Percentiles rank a stretch among this genome's conserved stretches.
Conservation (phyloP, 2,113 vertebrate genomes). For the Alectura lathami region DNA sequence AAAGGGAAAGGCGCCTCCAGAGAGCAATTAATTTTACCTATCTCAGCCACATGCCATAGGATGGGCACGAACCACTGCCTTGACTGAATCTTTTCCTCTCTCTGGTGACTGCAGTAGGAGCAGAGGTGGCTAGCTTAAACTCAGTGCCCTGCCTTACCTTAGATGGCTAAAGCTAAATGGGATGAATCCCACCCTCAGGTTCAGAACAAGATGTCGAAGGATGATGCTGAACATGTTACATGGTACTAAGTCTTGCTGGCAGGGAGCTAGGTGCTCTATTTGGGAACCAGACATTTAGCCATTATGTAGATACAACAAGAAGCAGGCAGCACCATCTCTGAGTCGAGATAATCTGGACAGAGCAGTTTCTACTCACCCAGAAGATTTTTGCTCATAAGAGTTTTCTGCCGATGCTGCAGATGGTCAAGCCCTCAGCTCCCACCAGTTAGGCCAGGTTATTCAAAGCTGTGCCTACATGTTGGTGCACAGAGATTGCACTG, state of each 20-base stretch:
- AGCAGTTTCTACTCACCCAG: background rate
- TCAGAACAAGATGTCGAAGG: background rate
- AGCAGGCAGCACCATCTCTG: background rate
- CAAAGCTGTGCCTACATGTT: fast-evolving
- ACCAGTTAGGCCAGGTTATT: background rate
- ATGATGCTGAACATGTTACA: background rate
- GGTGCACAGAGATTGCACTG: background rate
- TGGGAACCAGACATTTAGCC: background rate
- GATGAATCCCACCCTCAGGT: background rate
- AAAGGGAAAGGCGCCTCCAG: background rate
- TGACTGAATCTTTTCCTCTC: background rate
- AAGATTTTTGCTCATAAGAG: background rate
- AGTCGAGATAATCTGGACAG: fast-evolving
- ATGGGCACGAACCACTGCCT: background rate
- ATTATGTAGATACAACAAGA: background rate
- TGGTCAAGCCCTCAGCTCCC: background rate
- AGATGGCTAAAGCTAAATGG: background rate
- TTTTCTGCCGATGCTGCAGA: background rate
- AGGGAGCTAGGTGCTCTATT: background rate
- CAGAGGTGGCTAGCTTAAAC: background rate
- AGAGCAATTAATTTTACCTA: background rate
- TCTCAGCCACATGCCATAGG: background rate
- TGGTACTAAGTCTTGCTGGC: background rate
- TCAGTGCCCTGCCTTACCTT: background rate
- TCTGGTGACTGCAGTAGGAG: background rate